Evolutionary conservation across 2,888 invertebrate species (phyloP).

Genomic region (Phyllotreta cruciferae): DNA sequence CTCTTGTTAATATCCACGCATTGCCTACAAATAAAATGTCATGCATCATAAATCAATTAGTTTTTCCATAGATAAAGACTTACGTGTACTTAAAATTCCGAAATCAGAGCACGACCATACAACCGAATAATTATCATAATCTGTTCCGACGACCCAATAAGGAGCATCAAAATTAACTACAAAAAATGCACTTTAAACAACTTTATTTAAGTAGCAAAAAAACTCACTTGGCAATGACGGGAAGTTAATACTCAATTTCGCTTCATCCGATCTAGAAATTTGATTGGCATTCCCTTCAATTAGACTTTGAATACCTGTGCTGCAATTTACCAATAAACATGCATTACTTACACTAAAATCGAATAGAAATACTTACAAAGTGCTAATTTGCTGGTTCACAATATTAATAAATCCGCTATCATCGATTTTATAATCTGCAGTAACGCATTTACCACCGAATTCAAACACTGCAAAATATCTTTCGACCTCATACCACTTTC

Average conservation of each 20-base stretch:
- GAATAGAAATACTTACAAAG: slow-evolving; percentile 55
- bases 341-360: neutral
- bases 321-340: slow-evolving; percentile 50
- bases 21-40: slow-evolving; percentile 53
- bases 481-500: slow-evolving; percentile 80
- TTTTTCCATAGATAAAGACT: slow-evolving; percentile 44
- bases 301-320: slow-evolving; percentile 64
- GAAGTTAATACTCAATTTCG: slow-evolving; percentile 69
- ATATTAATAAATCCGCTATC: slow-evolving; percentile 60
- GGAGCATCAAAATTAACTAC: slow-evolving; percentile 63
- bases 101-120: slow-evolving; percentile 69
- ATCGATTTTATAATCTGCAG: slow-evolving; percentile 67
- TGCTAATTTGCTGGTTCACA: slow-evolving; percentile 59
- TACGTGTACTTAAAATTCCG: slow-evolving; percentile 65
- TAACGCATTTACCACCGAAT: slow-evolving; percentile 76
- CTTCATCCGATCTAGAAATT: slow-evolving; percentile 63
- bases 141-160: slow-evolving; percentile 72
- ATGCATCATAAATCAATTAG: slow-evolving; percentile 23
- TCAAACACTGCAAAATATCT: slow-evolving; percentile 80
- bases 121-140: slow-evolving; percentile 68
- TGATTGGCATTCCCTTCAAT: slow-evolving; percentile 67
- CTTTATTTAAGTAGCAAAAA: neutral
- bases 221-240: slow-evolving; percentile 66
- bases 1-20: slow-evolving; percentile 71
- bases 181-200: slow-evolving; percentile 38